These are phyloP conservation scores for Temnothorax curvispinosus DNA, from an alignment of 1,140 invertebrate genomes.

Conservation along the genomic window DNA sequence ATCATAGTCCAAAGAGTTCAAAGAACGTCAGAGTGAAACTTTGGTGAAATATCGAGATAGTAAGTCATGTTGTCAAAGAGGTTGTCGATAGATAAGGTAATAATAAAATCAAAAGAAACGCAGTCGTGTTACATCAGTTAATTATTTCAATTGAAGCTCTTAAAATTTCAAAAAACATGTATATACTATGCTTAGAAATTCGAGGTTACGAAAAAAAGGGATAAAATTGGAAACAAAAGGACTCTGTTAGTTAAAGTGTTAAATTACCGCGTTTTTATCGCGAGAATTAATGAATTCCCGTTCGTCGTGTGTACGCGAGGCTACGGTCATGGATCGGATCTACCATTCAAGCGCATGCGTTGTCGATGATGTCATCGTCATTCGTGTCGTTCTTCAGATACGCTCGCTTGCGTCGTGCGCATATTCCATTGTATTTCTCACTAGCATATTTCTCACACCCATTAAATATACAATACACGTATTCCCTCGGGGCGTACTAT, in stretches of 20 bases:
- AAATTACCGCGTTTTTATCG: not conserved
- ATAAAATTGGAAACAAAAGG: not conserved
- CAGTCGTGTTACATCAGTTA: no score
- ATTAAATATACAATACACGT: not conserved
- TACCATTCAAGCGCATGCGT: conserved; percentile 43
- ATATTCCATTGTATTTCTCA: not conserved
- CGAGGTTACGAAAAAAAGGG: not conserved
- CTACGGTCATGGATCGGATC: conserved; percentile 31
- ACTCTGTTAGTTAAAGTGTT: not conserved
- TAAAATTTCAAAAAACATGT: not conserved
- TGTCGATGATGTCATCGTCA: conserved; percentile 52
- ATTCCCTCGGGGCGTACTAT: not conserved
- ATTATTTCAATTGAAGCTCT: not conserved
- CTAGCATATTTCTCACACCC: not conserved
- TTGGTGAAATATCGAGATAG: no score
- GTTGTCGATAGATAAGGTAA: no score
- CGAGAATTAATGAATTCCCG: not conserved
- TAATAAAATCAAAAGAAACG: no score
- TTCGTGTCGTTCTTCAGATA: conserved; percentile 23
- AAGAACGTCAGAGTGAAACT: no score
- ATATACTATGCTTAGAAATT: not conserved
- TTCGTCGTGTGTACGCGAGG: no score
- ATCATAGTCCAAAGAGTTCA: no score
- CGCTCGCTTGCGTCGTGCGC: not conserved
- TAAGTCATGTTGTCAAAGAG: no score